Conservation (phyloP, 2,113 vertebrate species). For the Tiliqua scincoides region DNA sequence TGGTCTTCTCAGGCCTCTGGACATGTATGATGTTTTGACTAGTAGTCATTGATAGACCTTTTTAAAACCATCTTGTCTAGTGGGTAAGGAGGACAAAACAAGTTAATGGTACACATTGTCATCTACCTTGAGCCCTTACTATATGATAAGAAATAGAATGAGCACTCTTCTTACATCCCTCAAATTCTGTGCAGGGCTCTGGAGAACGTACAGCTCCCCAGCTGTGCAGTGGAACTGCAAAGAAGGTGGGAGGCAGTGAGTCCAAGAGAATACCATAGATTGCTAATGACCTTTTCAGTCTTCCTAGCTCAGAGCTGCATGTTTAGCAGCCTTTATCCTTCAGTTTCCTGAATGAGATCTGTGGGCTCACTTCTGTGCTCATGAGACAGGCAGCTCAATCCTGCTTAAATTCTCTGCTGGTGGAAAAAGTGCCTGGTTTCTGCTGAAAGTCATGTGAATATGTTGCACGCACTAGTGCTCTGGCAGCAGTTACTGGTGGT, state of each 20-base stretch:
- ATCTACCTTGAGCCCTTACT: not conserved
- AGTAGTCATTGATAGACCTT: too few relatives aligned
- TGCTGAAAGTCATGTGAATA: too few relatives aligned
- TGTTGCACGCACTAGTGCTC: too few relatives aligned
- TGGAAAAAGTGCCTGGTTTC: too few relatives aligned
- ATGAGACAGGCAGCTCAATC: not conserved
- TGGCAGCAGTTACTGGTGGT: too few relatives aligned
- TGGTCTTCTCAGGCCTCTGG: too few relatives aligned
- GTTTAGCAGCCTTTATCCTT: conserved; percentile 17
- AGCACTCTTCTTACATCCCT: not conserved
- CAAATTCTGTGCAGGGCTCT: not conserved
- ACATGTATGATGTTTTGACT: too few relatives aligned
- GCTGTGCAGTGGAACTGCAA: not conserved
- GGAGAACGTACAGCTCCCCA: not conserved
- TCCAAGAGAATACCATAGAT: not conserved
- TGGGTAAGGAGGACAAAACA: too few relatives aligned
- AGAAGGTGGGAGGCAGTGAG: not conserved
- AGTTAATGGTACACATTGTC: too few relatives aligned
- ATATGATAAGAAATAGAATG: not conserved
- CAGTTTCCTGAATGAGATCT: not conserved
- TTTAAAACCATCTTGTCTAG: too few relatives aligned
- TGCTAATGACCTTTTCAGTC: not conserved
- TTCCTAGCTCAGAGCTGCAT: conserved; percentile 23
- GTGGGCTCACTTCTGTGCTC: not conserved
- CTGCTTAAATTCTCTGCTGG: too few relatives aligned